A percentile compares a stretch with the other conserved stretches of the same genome.
phyloP scores from a whole-genome alignment of 2,888 invertebrate genomes.

The Zygogramma bicolorata region DNA sequence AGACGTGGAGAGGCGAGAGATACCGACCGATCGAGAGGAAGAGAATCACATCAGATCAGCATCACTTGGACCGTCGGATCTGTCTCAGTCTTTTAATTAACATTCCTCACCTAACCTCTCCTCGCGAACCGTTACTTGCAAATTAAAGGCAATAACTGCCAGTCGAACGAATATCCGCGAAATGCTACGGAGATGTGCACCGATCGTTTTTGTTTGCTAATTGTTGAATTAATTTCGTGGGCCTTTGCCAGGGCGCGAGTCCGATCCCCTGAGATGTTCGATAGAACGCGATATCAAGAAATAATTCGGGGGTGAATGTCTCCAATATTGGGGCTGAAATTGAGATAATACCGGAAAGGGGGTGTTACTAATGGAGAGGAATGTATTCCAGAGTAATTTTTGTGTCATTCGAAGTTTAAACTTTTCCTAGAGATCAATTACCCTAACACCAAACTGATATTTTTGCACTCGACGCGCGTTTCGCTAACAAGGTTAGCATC shows the following conservation, averaged over 20 bases:
- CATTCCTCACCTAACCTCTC: conserved; percentile 66
- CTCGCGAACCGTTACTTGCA: conserved; percentile 62
- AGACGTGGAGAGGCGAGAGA: conserved; percentile 23
- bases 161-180: conserved; percentile 61
- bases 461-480: too few relatives aligned
- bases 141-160: conserved; percentile 68
- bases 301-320: too few relatives aligned
- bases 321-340: too few relatives aligned
- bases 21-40: conserved; percentile 13
- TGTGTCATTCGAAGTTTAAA: too few relatives aligned
- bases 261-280: neutral
- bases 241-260: conserved; percentile 45
- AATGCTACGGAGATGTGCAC: conserved; percentile 60
- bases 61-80: conserved; percentile 28
- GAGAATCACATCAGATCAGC: conserved; percentile 23
- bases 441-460: too few relatives aligned
- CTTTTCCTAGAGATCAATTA: too few relatives aligned
- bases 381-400: too few relatives aligned
- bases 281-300: neutral
- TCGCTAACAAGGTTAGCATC: too few relatives aligned
- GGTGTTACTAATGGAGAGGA: too few relatives aligned
- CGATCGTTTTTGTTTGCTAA: conserved; percentile 66
- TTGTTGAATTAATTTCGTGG: conserved; percentile 66
- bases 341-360: too few relatives aligned
- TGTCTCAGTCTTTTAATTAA: conserved; percentile 65